Evolutionary conservation across 2,888 invertebrate species (phyloP), one percentile per base, ranked within the genome.

Genomic region (Apodemia zela): DNA sequence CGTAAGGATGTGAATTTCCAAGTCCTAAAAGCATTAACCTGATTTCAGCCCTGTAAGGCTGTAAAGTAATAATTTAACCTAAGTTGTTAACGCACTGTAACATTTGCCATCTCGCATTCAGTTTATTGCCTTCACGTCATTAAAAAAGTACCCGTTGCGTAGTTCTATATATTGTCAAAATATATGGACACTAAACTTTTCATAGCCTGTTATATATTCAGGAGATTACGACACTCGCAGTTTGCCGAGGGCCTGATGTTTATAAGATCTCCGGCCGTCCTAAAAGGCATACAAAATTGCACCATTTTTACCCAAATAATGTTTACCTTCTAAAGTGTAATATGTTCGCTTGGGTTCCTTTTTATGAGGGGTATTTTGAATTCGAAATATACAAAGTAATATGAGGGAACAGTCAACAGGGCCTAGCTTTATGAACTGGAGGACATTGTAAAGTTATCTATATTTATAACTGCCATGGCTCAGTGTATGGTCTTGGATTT

Each of bases 101-200:
- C 57, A 57, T 18, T 47, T 47, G 17, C n/a, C 10, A 29, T 29
- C 3, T 3, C 57, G n/a, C 29, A 15, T 29, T 57, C 57, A 57
- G 25, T 29, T 57, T 57, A 57, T 57, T 15, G 29, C 57, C 29
- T 7, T 29, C 57, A 57, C 57, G 7, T 57, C 57, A 57, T 57
- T 57, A 57, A 57, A 57, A 54, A 57, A 29, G 57, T 57, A 57
- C 15, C 57, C 57, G 15, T 25, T 25, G 8, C 54, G 54, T 57
- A 57, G 15, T 57, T 57, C 57, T 57, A 29, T 57, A 57, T 29
- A 85, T 85, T 82, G 82, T 77, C 74, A 80, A 80, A 84, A 85
- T 85, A 85, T 86, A 87, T 82, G 79, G 79, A 79, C 75, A 85
- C 81, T 87, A 85, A 85, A 85, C 75, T 82, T 85, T 87, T 85